Evolutionary conservation across 2,113 vertebrate species (phyloP).

Genomic region (Aplodontia rufa): DNA sequence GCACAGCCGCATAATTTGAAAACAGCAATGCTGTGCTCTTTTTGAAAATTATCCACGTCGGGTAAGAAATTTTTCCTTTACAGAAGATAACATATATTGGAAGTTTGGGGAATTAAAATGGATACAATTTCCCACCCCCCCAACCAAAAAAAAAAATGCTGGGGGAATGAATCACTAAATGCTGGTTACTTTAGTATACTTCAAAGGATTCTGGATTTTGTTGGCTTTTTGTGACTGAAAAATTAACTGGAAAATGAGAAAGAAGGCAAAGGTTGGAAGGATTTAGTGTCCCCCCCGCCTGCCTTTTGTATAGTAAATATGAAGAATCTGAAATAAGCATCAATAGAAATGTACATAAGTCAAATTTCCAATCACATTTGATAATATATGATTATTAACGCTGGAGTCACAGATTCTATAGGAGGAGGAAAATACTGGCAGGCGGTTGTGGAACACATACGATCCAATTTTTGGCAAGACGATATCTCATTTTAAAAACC

Average conservation of each 20-base stretch:
- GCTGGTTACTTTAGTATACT: background rate
- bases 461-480: background rate
- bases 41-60: background rate
- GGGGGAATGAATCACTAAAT: background rate
- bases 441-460: background rate
- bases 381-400: background rate
- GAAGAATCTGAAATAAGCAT: background rate
- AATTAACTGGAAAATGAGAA: background rate
- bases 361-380: slow-evolving; percentile 9
- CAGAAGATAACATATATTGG: background rate
- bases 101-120: background rate
- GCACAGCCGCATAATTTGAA: background rate
- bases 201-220: background rate
- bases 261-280: background rate
- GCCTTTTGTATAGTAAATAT: background rate
- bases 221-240: background rate
- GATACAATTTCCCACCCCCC: background rate
- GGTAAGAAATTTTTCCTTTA: background rate
- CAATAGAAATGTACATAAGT: background rate
- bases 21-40: background rate
- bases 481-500: background rate
- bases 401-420: background rate
- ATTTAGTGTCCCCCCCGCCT: background rate
- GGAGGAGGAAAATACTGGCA: background rate
- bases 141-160: too few species aligned